Evolutionary conservation across 2,888 invertebrate species (phyloP).

Genomic region (Xestia ashworthii): DNA sequence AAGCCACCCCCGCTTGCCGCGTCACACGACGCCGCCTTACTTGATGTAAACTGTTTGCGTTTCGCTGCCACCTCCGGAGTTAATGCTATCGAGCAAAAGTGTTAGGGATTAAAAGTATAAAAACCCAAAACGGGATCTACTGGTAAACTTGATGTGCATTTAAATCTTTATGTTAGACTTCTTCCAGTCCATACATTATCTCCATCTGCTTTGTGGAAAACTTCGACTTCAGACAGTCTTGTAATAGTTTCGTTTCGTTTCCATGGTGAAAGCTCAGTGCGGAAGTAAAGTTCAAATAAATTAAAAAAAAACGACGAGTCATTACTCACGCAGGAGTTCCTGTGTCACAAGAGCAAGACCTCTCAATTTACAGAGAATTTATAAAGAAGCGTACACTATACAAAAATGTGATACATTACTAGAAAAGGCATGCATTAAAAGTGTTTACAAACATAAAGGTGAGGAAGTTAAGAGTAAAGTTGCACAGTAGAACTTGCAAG

Average conservation of each 20-base stretch:
- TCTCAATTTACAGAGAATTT: no score
- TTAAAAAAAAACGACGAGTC: no score
- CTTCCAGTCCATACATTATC: no score
- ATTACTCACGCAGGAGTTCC: no score
- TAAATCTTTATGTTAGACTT: no score
- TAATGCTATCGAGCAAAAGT: constrained; percentile 66
- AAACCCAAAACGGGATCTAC: background rate
- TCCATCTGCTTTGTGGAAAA: background rate
- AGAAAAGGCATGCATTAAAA: no score
- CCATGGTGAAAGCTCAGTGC: background rate
- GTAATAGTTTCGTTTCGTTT: background rate
- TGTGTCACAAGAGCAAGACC: no score
- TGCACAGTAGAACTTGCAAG: background rate
- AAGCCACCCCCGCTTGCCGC: constrained; percentile 56
- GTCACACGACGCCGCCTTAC: constrained; percentile 80
- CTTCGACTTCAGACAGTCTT: background rate
- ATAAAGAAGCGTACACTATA: no score
- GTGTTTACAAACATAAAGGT: no score
- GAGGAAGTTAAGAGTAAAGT: background rate
- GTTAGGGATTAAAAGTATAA: background rate
- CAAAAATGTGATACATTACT: no score
- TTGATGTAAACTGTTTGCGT: constrained; percentile 69
- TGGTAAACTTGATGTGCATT: background rate
- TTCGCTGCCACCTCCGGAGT: constrained; percentile 73
- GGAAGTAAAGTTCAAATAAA: background rate